Evolutionary conservation across 2,113 vertebrate genomes (phyloP), one percentile per base, ranked within the genome.

Genomic region (Lethenteron camtschaticum): DNA sequence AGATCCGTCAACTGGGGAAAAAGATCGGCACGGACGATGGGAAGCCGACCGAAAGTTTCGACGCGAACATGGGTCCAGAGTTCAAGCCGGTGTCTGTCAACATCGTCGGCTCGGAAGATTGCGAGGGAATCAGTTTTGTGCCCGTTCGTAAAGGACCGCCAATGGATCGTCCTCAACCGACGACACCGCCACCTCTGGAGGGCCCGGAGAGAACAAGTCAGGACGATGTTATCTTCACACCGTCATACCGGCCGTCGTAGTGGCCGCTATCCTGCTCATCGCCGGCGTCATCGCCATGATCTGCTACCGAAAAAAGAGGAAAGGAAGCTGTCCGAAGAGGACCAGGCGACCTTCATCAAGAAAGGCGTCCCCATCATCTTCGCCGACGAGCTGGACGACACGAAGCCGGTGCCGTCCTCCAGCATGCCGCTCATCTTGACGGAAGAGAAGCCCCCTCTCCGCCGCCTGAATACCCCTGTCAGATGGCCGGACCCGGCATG

Each of bases 351-450:
- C 57, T 96, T 96, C 77, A 96, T 96, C 73, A 96, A 95, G 81
- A 96, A 96, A 55, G 92, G 92, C 0, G 92, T 96, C 72, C 92
- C 92, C 10, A 96, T 96, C 70, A 96, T 96, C 79, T 96, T 96
- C 1, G 92, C 92, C 0, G 92, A 96, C 0, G 92, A 96, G 79
- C 78, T 96, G 68, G 92, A 96, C 0, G 92, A 96, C 79, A 89
- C 92, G 70, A 96, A 96, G 77, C 91, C 90, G 0, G 89, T 89
- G 0, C 89, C 90, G 0, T 95, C 90, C 63, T 95, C 92, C 73
- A 96, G 92, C 78, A 94, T 95, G 80, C 91, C 91, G 2, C 82
- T 96, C 70, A 96, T 96, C 77, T 84, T 96, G 57, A 87, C 91
- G 78, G 91, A 96, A 80, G 91, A 96, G 75, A 96, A 96, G 78